Base-by-base conservation (phyloP, 2,888 invertebrate species). In the Serrognathus titanus region DNA sequence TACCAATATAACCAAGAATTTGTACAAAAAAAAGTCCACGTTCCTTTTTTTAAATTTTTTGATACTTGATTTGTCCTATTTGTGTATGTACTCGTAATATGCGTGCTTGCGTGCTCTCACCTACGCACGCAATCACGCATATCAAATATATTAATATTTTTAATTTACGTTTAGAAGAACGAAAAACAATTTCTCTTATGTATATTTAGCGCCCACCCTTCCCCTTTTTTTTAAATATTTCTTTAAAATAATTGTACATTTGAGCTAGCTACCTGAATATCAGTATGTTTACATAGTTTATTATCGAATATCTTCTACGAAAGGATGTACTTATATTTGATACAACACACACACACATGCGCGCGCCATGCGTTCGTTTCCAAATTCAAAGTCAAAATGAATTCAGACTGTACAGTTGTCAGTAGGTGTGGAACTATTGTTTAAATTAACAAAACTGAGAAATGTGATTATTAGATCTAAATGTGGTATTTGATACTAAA, bases 1-100 rank as follows among this genome's bases (percentile, higher is more conserved):
- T 76, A 76, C 76, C 76, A 76, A 73, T 75, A 75, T 74, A 74
- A 76, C 74, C 75, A 75, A 75, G 72, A 74, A 72, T 72, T 72
- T 75, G 75, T 76, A 75, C 75, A 75, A 75, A 75, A 71, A 69
- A 74, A 69, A 69, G 70, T 62, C 24, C 24, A 66, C 72, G 75
- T 75, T 75, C 75, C 75, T 75, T 75, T 6, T 48, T 49, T 49
- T 48, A n/a, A 31, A 35, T 16, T 11, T 16, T 16, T 47, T 11
- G 47, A 24, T 47, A 47, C 20, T 47, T 47, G 46, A 49, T 45
- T 57, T 53, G 50, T 57, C 49, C 49, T 53, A 48, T 49, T 46
- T 40, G 40, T 40, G 40, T 43, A 43, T 43, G 43, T 43, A 11
- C 24, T 31, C 24, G 24, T 31, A 31, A 6, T 31, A 3, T 31